Evolutionary conservation across 2,797 vertebrate genomes (phyloP), one percentile per base, ranked within the genome.

Genomic region (Tachyglossus aculeatus): DNA sequence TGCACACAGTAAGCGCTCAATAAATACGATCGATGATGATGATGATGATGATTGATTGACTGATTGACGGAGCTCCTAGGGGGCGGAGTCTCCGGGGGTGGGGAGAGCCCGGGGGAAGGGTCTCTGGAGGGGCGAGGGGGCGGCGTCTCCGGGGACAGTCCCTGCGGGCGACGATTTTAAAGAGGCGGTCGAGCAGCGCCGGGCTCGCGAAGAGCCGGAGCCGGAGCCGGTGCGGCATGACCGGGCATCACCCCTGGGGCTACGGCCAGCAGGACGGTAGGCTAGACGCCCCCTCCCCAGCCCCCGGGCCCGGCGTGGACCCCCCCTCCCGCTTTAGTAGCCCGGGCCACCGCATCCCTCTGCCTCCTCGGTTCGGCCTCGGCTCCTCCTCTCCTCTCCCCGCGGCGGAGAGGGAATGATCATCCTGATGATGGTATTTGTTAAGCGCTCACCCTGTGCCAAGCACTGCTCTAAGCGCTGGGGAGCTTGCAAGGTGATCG

Each of bases 181-280:
- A 94, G 91, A 92, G 76, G 86, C 88, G 82, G 89, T 88, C 90
- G 73, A 78, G 86, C 81, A 60, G 77, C 73, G n/a, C 69, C 50
- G 2, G 74, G 60, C 63, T 1, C 44, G 45, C 53, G 67, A 4
- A 27, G 60, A 75, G 77, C 67, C 55, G 73, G 75, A 81, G 70
- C 74, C 80, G 0, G 36, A 77, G 38, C 24, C 52, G 18, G 77
- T 65, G 60, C 63, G 55, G 77, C 45, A 99, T 99, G 98, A 96
- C 94, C 21, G 94, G 95, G 38, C 90, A 94, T 53, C 91, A 75
- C 67, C 66, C 86, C 62, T 99, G 97, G 98, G 97, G 97, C 81
- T 99, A 99, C 70, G 96, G 96, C 64, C 93, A 94, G 78, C 92
- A 95, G 77, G 93, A 98, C 86, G 97, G 98, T 99, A 95, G 94